These are phyloP conservation scores for Leptopilina syphax DNA, from an alignment of 2,888 invertebrate genomes.

Conservation along the genomic window DNA sequence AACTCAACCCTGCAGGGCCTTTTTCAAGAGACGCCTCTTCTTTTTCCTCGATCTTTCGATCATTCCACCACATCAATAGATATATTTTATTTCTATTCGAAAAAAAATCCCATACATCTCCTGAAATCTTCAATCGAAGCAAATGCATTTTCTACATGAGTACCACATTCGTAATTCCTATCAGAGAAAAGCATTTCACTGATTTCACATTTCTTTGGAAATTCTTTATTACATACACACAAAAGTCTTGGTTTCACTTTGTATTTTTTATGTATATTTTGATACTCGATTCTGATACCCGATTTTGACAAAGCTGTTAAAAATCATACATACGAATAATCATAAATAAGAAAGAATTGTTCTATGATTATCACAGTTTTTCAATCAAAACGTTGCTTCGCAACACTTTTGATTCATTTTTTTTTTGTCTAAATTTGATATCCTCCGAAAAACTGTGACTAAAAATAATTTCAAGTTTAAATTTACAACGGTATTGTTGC, in stretches of 20 bases:
- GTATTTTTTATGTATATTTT: neutral
- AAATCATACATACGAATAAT: too few species aligned
- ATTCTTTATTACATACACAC: neutral
- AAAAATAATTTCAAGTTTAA: too few species aligned
- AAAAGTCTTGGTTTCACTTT: neutral
- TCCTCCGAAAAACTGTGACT: too few species aligned
- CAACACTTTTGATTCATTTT: too few species aligned
- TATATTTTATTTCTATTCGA: slow-evolving; percentile 34
- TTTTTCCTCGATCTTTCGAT: slow-evolving; percentile 32
- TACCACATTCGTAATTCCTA: neutral
- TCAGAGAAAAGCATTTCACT: neutral
- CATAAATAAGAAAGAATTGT: too few species aligned
- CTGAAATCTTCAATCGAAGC: slow-evolving; percentile 25
- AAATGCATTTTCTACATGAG: slow-evolving; percentile 32
- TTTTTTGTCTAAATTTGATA: too few species aligned
- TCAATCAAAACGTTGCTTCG: too few species aligned
- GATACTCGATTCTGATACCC: too few species aligned
- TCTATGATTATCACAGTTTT: too few species aligned
- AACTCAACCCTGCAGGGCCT: slow-evolving; percentile 37
- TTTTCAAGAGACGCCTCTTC: slow-evolving; percentile 37
- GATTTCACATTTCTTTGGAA: slow-evolving; percentile 5
- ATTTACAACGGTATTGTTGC: too few species aligned
- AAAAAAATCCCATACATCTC: neutral
- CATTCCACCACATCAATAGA: slow-evolving; percentile 26
- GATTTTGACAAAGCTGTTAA: too few species aligned